A percentile compares a stretch with the other conserved stretches of the same genome.
Evolutionary conservation across 2,797 vertebrate genomes (phyloP).

Genomic region (Sebastes iracundus): DNA sequence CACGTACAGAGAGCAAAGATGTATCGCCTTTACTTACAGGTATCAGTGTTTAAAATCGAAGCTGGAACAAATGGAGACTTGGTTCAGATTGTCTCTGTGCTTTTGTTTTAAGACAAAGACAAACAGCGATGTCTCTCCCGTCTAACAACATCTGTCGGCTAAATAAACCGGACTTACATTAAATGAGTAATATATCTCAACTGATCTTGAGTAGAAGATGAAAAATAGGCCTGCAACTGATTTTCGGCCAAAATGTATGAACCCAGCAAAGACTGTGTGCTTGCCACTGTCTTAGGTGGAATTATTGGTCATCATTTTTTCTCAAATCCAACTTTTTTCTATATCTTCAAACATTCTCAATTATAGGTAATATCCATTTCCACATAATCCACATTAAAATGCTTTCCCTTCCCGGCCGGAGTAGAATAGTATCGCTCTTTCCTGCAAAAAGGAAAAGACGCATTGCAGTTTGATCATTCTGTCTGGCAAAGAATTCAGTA

Average conservation of each 20-base stretch:
- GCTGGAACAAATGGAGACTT: background rate
- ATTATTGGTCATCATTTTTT: background rate
- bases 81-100: background rate
- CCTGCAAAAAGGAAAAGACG: background rate
- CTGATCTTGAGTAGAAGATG: background rate
- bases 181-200: background rate
- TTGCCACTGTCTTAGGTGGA: background rate
- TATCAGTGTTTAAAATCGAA: slow-evolving; percentile 23
- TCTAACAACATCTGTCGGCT: background rate
- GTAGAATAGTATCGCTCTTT: background rate
- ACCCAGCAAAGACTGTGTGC: background rate
- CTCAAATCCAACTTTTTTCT: background rate
- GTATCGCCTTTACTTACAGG: background rate
- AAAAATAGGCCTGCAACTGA: background rate
- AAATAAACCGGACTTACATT: background rate
- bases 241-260: background rate
- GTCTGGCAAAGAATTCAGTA: background rate
- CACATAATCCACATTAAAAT: background rate
- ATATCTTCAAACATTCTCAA: background rate
- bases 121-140: background rate
- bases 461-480: background rate
- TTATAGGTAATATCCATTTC: background rate
- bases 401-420: background rate
- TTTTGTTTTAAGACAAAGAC: background rate
- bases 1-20: background rate